These are phyloP conservation scores for Marmota flaviventris DNA, from an alignment of 2,113 vertebrate genomes.

Conservation along the genomic window DNA sequence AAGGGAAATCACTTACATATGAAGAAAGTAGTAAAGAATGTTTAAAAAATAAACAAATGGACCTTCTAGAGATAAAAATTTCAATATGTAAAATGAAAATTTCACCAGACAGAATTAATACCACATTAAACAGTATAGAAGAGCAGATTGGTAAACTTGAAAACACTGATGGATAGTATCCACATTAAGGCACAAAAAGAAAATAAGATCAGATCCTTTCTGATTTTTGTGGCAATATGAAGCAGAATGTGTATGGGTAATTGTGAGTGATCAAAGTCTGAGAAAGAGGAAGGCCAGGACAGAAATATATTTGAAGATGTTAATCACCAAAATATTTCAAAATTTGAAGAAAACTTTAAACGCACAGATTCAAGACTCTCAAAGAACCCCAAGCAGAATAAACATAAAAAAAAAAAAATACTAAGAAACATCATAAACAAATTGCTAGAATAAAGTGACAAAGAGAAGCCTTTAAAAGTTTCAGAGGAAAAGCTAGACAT, in stretches of 20 bases:
- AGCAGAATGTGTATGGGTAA: background rate
- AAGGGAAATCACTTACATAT: background rate
- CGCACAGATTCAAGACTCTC: background rate
- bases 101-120: background rate
- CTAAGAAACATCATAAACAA: background rate
- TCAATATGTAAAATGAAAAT: background rate
- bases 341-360: background rate
- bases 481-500: background rate
- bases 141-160: background rate
- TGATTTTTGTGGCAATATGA: background rate
- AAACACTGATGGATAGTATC: background rate
- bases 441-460: background rate
- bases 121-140: background rate
- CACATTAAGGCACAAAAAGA: background rate
- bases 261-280: background rate
- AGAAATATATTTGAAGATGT: background rate
- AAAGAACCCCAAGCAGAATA: background rate
- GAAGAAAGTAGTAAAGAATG: background rate
- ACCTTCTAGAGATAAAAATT: background rate
- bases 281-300: background rate
- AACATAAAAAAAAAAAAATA: background rate
- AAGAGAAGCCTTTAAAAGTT: background rate
- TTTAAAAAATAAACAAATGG: background rate
- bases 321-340: constrained; percentile 10
- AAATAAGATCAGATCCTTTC: background rate